Percentiles rank a stretch among this genome's conserved stretches.
These are phyloP conservation scores for Tetheella fluctuosa DNA, from an alignment of 2,888 invertebrate genomes.

Conservation along the genomic window DNA sequence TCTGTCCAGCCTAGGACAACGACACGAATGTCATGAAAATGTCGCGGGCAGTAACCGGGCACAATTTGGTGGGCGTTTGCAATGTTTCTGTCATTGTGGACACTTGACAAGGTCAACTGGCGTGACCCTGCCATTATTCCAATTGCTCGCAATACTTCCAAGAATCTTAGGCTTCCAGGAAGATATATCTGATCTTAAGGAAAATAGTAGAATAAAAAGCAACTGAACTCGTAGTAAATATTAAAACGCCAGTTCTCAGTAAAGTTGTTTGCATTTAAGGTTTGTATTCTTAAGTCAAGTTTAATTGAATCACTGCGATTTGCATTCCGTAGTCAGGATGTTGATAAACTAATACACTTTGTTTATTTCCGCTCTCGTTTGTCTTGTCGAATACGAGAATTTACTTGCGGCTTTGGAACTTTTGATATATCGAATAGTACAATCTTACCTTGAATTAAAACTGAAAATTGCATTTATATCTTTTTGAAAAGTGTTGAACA, in stretches of 20 bases:
- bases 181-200: neutral
- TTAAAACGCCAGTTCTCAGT: neutral
- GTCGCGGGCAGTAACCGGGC: slow-evolving; percentile 1
- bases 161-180: slow-evolving; percentile 8
- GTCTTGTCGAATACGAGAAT: neutral
- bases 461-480: slow-evolving; percentile 1
- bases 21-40: neutral
- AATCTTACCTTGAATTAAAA: neutral
- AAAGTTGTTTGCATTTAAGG: neutral
- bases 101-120: slow-evolving; percentile 33
- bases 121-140: slow-evolving; percentile 21
- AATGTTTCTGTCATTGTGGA: slow-evolving; percentile 24
- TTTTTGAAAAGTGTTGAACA: neutral
- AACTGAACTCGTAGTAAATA: neutral
- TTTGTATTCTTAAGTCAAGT: neutral
- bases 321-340: neutral
- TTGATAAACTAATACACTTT: neutral
- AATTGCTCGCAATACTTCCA: neutral
- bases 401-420: neutral
- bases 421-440: neutral
- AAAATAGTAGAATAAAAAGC: neutral
- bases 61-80: slow-evolving; percentile 27
- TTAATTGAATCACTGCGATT: neutral
- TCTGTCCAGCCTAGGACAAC: slow-evolving; percentile 6
- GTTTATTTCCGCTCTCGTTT: slow-evolving; percentile 3